Evolutionary conservation across 2,797 vertebrate species (phyloP).

Genomic region (Lateolabrax maculatus): DNA sequence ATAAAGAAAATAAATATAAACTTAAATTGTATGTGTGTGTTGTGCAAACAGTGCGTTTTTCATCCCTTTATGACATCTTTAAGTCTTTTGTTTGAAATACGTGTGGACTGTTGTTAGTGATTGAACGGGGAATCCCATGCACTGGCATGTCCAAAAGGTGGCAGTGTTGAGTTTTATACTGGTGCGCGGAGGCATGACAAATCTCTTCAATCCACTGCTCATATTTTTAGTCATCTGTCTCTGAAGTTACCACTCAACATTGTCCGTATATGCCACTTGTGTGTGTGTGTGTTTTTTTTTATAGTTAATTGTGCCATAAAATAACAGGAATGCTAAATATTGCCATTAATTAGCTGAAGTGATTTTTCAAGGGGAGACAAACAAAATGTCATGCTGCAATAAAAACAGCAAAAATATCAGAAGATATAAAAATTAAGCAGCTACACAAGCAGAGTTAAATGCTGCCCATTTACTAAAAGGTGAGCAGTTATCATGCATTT

Average conservation of each 20-base stretch:
- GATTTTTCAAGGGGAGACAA: background rate
- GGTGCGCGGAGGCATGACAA: slow-evolving; percentile 19
- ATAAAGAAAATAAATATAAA: background rate
- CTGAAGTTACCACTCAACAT: slow-evolving; percentile 5
- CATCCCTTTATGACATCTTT: background rate
- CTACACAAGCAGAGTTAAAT: background rate
- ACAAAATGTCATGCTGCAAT: background rate
- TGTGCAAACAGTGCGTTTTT: background rate
- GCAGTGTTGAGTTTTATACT: slow-evolving; percentile 94
- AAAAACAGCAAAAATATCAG: background rate
- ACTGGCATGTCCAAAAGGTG: slow-evolving; percentile 90
- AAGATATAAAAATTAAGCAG: background rate
- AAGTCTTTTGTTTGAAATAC: slow-evolving; percentile 2
- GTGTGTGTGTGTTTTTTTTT: too few species aligned
- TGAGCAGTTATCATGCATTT: background rate
- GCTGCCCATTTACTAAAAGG: background rate
- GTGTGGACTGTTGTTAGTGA: background rate
- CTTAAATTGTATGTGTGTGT: background rate
- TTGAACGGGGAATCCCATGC: slow-evolving; percentile 36
- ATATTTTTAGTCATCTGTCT: slow-evolving; percentile 20
- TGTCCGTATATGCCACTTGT: background rate
- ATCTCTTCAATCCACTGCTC: slow-evolving; percentile 28
- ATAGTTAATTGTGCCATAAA: background rate
- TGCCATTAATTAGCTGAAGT: background rate
- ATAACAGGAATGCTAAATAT: background rate